phyloP scores from a whole-genome alignment of 1,140 invertebrate genomes.

The Drosophila guanche region DNA sequence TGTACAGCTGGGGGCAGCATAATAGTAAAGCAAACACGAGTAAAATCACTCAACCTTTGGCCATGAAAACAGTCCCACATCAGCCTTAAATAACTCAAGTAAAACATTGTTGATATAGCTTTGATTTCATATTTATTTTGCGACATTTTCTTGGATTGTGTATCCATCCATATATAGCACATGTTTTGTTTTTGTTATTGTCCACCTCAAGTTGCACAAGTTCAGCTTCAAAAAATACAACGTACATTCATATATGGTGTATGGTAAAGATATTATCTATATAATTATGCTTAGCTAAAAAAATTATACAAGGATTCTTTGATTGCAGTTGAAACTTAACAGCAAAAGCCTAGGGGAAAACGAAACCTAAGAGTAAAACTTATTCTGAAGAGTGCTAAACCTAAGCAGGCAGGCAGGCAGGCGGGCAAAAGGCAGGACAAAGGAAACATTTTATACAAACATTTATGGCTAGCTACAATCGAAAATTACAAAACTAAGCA shows the following conservation, averaged over 20 bases:
- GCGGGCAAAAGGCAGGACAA: neutral
- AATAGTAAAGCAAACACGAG: too few relatives aligned
- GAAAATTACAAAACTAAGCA: conserved; percentile 38
- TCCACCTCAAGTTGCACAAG: conserved; percentile 55
- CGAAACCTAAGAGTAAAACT: conserved; percentile 47
- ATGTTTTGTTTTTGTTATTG: conserved; percentile 30
- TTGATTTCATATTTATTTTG: conserved; percentile 52
- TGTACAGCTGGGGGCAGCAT: too few relatives aligned
- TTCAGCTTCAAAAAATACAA: conserved; percentile 71
- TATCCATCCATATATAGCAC: conserved; percentile 17
- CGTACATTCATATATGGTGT: conserved; percentile 9
- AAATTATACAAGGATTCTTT: conserved; percentile 21
- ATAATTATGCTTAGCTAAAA: conserved; percentile 57
- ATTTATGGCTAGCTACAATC: conserved; percentile 59
- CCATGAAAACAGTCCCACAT: neutral
- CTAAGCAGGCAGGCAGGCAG: conserved; percentile 36
- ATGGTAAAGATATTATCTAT: conserved; percentile 42
- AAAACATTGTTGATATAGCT: conserved; percentile 7
- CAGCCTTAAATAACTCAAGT: neutral
- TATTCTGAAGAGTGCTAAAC: conserved; percentile 48
- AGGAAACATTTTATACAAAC: conserved; percentile 61
- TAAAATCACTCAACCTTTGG: conserved; percentile 15
- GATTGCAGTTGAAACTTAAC: conserved; percentile 50
- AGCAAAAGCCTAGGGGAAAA: conserved; percentile 57
- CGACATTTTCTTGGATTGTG: conserved; percentile 24